Evolutionary conservation across 1,140 invertebrate genomes (phyloP), one percentile per base, ranked within the genome.

Genomic region (Bombus breviceps): DNA sequence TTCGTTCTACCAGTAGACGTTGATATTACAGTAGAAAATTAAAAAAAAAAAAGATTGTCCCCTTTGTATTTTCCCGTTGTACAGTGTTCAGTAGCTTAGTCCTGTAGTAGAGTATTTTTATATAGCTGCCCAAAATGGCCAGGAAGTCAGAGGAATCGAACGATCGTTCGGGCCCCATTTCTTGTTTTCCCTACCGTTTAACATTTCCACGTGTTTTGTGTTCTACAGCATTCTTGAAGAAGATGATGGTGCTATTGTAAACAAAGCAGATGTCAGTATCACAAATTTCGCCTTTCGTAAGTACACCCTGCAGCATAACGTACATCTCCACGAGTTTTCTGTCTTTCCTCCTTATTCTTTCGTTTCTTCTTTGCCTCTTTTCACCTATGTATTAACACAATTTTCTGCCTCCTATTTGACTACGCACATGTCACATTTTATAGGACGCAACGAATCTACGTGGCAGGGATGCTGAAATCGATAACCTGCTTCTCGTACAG

Each of bases 201-300:
- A 88, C 84, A 79, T 76, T 74, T 88, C 91, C 91, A 88, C 84
- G 77, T 83, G 88, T 94, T 93, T 92, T 95, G 90, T 92, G 89
- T 93, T 96, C 97, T 96, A 89, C 96, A 97, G 97, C 96, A 93
- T 97, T 97, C 96, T 96, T 97, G 96, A 97, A 97, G 96, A 97
- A 97, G 96, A 95, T 97, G 95, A 96, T 97, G 96, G 89, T 89
- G 84, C 86, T 86, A 59, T 91, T 93, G 86, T 94, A 97, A 96
- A 95, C 78, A 66, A 43, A 90, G 83, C 43, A 82, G 87, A 89
- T 89, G 80, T 82, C 80, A 88, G 53, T 79, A 76, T 86, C 83
- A 92, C 84, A 88, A 87, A 88, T 74, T 76, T 92, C 83, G 87
- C 90, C 90, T 91, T 93, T 90, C 92, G 95, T 95, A 90, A 95